phyloP scores from a whole-genome alignment of 2,888 invertebrate species.

The Cynaeus angustus region DNA sequence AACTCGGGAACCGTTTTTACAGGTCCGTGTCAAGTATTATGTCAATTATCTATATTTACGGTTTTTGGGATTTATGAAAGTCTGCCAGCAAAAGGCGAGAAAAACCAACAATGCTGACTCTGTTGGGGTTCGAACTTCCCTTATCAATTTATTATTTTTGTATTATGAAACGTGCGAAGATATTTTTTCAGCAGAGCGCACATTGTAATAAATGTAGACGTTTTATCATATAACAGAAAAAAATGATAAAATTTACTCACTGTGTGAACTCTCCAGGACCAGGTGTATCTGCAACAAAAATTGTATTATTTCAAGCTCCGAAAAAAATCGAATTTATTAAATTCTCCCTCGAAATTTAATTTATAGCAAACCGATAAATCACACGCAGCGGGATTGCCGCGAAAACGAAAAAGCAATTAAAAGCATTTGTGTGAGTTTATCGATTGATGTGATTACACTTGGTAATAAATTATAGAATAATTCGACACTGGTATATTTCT shows the following conservation, averaged over 20 bases:
- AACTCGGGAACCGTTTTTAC: conserved; percentile 34
- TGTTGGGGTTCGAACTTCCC: conserved; percentile 11
- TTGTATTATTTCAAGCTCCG: background rate
- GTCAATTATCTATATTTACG: conserved; percentile 41
- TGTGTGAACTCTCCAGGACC: background rate
- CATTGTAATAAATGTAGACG: background rate
- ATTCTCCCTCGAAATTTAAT: conserved; percentile 13
- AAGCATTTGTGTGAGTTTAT: conserved; percentile 39
- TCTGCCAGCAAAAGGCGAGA: conserved; percentile 16
- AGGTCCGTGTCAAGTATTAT: conserved; percentile 29
- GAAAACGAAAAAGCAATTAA: conserved; percentile 40
- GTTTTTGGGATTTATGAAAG: conserved; percentile 29
- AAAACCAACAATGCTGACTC: conserved; percentile 32
- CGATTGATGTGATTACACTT: conserved; percentile 28
- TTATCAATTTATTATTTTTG: conserved; percentile 30
- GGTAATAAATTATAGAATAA: conserved; percentile 31
- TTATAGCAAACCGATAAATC: conserved; percentile 33
- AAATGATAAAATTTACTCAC: background rate
- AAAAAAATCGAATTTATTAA: conserved; percentile 28
- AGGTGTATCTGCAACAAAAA: conserved; percentile 27
- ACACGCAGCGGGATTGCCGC: conserved; percentile 1
- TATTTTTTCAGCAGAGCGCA: conserved; percentile 4
- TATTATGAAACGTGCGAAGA: conserved; percentile 11
- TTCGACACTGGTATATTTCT: background rate
- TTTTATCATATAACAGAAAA: background rate